Evolutionary conservation across 2,797 vertebrate species (phyloP).

Genomic region (Myoxocephalus aenaeus): DNA sequence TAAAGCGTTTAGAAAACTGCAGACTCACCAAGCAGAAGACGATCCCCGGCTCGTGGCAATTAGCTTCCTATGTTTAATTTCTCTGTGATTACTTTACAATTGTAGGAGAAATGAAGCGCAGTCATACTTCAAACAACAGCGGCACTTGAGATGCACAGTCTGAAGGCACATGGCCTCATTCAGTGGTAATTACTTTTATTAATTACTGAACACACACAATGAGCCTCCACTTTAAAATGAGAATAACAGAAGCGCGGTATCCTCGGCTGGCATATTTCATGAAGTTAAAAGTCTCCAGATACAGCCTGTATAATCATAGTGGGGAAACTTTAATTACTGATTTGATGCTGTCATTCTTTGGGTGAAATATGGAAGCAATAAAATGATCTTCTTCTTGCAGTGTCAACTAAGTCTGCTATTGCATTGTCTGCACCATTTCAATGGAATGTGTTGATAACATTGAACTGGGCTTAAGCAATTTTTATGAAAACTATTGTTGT

Average conservation of each 20-base stretch:
- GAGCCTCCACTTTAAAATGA: constrained; percentile 26
- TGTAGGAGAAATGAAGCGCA: not conserved
- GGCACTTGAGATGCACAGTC: constrained; percentile 22
- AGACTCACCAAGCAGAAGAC: not conserved
- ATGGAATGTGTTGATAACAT: no score
- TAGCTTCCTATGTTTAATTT: constrained; percentile 9
- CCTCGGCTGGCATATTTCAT: constrained; percentile 24
- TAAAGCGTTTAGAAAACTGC: not conserved
- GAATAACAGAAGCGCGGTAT: not conserved
- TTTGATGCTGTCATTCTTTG: not conserved
- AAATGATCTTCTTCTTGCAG: no score
- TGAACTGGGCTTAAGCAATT: no score
- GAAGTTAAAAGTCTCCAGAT: not conserved
- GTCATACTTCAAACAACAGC: constrained; percentile 29
- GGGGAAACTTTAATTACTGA: constrained; percentile 4
- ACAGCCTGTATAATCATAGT: not conserved
- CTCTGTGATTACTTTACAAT: constrained; percentile 15
- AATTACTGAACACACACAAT: constrained; percentile 35
- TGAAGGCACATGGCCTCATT: constrained; percentile 28
- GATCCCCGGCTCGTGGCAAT: not conserved
- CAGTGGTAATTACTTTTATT: constrained; percentile 33
- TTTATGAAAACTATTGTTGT: no score
- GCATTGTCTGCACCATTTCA: no score
- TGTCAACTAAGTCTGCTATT: no score
- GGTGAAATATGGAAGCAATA: not conserved